Evolutionary conservation across 2,797 vertebrate genomes (phyloP).

Genomic region (Cheirogaleus major): DNA sequence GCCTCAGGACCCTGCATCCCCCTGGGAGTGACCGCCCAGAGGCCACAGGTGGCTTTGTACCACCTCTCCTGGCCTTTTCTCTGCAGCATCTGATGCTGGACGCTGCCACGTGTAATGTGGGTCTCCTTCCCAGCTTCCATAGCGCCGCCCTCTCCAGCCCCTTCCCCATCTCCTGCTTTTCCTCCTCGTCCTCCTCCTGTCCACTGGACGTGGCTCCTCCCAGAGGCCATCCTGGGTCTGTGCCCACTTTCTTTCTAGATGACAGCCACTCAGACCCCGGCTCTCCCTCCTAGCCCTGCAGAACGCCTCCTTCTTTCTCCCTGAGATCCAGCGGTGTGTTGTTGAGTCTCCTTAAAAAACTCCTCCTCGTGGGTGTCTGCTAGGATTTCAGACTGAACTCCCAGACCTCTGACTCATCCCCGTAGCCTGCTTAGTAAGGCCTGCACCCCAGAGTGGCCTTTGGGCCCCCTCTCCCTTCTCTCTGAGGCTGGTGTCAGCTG

Average conservation of each 20-base stretch:
- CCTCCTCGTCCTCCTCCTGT: not conserved
- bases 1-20: not conserved
- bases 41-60: accelerated
- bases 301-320: accelerated
- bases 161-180: not conserved
- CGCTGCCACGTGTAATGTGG: accelerated
- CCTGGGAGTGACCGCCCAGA: accelerated
- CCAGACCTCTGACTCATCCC: not conserved
- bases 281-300: not conserved
- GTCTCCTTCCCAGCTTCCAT: too few relatives aligned
- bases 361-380: not conserved
- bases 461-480: not conserved
- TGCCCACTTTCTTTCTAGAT: not conserved
- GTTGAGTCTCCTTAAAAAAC: not conserved
- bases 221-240: not conserved
- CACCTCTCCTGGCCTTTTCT: not conserved
- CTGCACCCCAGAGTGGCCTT: accelerated
- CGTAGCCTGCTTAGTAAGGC: accelerated
- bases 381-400: not conserved
- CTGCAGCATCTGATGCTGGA: not conserved
- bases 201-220: not conserved
- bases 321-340: too few relatives aligned
- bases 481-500: not conserved
- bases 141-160: too few relatives aligned
- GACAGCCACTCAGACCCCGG: too few relatives aligned